Evolutionary conservation across 2,113 vertebrate genomes (phyloP), one percentile per base, ranked within the genome.

Genomic region (Sisor rabdophorus): DNA sequence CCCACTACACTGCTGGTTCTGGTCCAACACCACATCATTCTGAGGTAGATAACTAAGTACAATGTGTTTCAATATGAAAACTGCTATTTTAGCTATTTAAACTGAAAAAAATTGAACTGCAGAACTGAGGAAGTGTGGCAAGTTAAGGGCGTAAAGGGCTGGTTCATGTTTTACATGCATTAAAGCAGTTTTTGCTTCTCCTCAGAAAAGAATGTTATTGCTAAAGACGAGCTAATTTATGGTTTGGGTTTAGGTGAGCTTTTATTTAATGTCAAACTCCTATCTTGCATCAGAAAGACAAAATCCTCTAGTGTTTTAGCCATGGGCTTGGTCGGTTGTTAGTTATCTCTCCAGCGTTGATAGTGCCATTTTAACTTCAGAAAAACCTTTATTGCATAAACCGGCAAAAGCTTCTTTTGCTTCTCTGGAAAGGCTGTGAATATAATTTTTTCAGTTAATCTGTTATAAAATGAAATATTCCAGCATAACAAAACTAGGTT

Each of bases 401-500:
- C 19, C 56, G 30, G 6, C 15, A 48, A n/a, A 47, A 24, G 16
- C 8, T 13, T 26, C 13, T 22, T 71, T 52, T 52, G 28, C 4
- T 12, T 52, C 64, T 48, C 12, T 48, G 40, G 63, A 13, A 26
- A 67, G n/a, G 12, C 40, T 24, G 63, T 65, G 63, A 40, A 65
- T 12, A 3, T 65, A 72, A 17, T 20, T 17, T 26, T 16, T 55
- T 47, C 26, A 30, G 2, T 64, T 64, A 12, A 58, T 24, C 67
- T 26, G 17, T 65, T 19, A 69, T 40, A 77, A 82, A 81, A 78
- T 69, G 71, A 17, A 70, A 74, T 60, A 65, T 76, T 58, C 59
- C 40, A 78, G 83, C 61, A 61, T 17, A 83, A 81, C 17, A 64
- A 82, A 30, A 76, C 52, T 53, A 24, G 71, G 71, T 79, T 81